These are phyloP conservation scores for Tenthredo scrophulariae DNA, from an alignment of 2,888 invertebrate species.

Conservation along the genomic window DNA sequence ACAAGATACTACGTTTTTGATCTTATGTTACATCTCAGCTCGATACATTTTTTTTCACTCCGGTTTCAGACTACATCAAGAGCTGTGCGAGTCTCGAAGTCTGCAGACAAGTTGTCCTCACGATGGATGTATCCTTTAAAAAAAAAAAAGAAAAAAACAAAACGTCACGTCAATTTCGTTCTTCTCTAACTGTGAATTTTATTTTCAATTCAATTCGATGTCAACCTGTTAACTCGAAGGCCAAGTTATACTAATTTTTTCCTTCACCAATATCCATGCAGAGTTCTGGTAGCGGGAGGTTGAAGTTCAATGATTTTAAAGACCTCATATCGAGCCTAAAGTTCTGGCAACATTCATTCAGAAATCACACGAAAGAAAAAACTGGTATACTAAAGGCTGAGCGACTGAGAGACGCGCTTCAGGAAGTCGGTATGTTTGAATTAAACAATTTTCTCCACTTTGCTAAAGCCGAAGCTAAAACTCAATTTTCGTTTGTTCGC, in stretches of 20 bases:
- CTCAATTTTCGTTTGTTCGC: slow-evolving; percentile 56
- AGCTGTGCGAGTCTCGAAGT: slow-evolving; percentile 96
- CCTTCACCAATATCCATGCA: slow-evolving; percentile 72
- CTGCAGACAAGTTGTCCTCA: slow-evolving; percentile 92
- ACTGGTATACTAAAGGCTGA: slow-evolving; percentile 94
- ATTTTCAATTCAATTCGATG: slow-evolving; percentile 7
- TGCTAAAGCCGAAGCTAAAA: neutral
- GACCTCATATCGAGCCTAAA: slow-evolving; percentile 95
- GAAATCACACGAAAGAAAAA: slow-evolving; percentile 93
- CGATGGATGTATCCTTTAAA: slow-evolving; percentile 89
- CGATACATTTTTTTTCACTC: slow-evolving; percentile 48
- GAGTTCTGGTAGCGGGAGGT: slow-evolving; percentile 89
- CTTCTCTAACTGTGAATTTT: neutral
- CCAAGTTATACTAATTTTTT: neutral
- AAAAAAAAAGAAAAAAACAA: neutral
- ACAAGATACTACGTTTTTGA: slow-evolving; percentile 18
- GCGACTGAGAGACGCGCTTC: slow-evolving; percentile 89
- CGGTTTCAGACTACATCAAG: slow-evolving; percentile 90
- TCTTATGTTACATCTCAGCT: neutral
- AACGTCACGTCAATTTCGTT: neutral
- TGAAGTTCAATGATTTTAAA: slow-evolving; percentile 92
- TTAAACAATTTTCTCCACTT: slow-evolving; percentile 13
- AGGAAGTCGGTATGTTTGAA: slow-evolving; percentile 85
- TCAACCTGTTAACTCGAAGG: neutral
- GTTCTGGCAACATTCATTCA: slow-evolving; percentile 94